Conservation (phyloP, 2,888 invertebrate genomes). For the Rhagophthalmus giganteus region DNA sequence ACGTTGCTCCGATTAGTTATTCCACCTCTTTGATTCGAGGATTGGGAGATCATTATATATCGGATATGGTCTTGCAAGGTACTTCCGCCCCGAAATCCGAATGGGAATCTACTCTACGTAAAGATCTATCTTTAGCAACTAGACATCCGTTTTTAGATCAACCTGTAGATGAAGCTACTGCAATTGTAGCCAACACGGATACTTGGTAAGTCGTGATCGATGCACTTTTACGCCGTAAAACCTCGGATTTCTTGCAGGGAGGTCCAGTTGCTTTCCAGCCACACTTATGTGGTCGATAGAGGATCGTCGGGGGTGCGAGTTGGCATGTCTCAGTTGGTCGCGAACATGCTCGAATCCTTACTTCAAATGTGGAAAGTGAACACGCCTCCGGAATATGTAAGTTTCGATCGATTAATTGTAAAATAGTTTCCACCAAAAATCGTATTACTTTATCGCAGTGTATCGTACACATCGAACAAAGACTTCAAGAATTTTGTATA, state of each 20-base stretch:
- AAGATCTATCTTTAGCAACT: constrained; percentile 59
- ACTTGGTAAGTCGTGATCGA: constrained; percentile 65
- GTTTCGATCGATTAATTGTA: too few species aligned
- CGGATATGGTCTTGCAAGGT: constrained; percentile 78
- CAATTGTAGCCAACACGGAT: constrained; percentile 78
- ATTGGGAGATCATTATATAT: constrained; percentile 67
- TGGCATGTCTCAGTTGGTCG: constrained; percentile 81
- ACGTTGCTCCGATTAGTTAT: constrained; percentile 53
- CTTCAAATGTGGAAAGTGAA: constrained; percentile 75
- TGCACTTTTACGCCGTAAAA: neutral
- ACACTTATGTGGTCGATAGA: constrained; percentile 57
- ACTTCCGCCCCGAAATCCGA: constrained; percentile 59
- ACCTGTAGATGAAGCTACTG: constrained; percentile 75
- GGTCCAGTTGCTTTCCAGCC: constrained; percentile 59
- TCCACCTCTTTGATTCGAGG: constrained; percentile 65
- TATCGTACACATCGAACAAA: constrained; percentile 75
- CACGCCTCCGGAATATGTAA: constrained; percentile 78
- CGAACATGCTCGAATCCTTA: constrained; percentile 81
- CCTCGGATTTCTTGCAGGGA: constrained; percentile 51
- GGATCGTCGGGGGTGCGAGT: constrained; percentile 58
- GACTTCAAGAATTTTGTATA: constrained; percentile 82
- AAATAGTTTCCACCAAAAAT: too few species aligned
- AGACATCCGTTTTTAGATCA: constrained; percentile 66
- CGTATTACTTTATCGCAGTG: constrained; percentile 68
- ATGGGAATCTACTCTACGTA: constrained; percentile 63